Evolutionary conservation across 1,140 invertebrate genomes (phyloP).

Genomic region (Sesamia nonagrioides): DNA sequence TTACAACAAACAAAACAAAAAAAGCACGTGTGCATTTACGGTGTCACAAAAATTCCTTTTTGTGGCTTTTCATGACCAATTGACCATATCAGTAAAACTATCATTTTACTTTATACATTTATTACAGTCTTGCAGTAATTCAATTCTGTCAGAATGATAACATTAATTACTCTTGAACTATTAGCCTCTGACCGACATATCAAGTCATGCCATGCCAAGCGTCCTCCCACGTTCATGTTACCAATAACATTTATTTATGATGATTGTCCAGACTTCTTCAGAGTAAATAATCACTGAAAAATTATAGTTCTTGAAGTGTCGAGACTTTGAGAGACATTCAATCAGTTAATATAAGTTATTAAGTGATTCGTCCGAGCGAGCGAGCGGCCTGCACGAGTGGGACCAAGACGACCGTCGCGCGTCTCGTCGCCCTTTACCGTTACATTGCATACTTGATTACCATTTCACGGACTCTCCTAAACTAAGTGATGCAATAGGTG

Average conservation of each 20-base stretch:
- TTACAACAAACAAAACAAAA: not conserved
- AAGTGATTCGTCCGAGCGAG: slow-evolving; percentile 1
- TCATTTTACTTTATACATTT: not conserved
- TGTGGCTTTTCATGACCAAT: not conserved
- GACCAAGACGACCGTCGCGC: not conserved
- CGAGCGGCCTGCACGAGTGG: not conserved
- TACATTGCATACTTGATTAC: slow-evolving; percentile 40
- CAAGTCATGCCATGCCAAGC: slow-evolving; percentile 8
- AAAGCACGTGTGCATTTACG: not conserved
- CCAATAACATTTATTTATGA: slow-evolving; percentile 23
- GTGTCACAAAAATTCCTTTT: too few relatives aligned
- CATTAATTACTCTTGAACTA: slow-evolving; percentile 42
- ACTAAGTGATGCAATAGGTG: slow-evolving; percentile 36
- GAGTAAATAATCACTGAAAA: not conserved
- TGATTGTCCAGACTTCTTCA: slow-evolving; percentile 1
- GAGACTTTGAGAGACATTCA: not conserved
- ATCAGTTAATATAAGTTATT: slow-evolving; percentile 10
- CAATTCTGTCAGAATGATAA: slow-evolving; percentile 16
- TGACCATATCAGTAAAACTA: not conserved
- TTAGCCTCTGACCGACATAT: slow-evolving; percentile 35
- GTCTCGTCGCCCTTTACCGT: slow-evolving; percentile 39
- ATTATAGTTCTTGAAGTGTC: not conserved
- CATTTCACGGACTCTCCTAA: slow-evolving; percentile 36
- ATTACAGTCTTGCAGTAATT: slow-evolving; percentile 1
- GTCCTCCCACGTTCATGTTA: slow-evolving; percentile 27